Evolutionary conservation across 1,140 invertebrate species (phyloP).

Genomic region (Sycophila sp.): DNA sequence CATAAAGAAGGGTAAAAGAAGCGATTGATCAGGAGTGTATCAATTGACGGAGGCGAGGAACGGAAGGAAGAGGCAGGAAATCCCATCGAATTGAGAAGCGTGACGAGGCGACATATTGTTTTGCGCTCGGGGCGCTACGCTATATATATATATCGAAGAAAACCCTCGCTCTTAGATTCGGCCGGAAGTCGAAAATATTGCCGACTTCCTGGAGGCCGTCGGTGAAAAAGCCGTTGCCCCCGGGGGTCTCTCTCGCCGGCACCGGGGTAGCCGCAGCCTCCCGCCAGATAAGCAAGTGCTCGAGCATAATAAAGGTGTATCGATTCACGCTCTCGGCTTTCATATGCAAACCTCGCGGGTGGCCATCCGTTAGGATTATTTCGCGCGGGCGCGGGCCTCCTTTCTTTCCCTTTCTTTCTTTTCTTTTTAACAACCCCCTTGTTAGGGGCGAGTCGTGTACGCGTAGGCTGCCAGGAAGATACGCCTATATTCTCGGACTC

Average conservation of each 20-base stretch:
- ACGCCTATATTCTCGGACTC: too few species aligned
- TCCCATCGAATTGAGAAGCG: slow-evolving; percentile 45
- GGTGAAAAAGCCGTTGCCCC: neutral
- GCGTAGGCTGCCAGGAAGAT: too few species aligned
- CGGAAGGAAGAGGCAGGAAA: slow-evolving; percentile 32
- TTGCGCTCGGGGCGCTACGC: slow-evolving; percentile 47
- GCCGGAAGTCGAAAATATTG: slow-evolving; percentile 63
- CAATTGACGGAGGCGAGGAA: neutral
- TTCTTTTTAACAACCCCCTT: neutral
- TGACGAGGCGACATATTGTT: slow-evolving; percentile 62
- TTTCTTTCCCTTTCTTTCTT: neutral
- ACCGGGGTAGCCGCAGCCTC: slow-evolving; percentile 41
- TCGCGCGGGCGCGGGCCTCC: slow-evolving; percentile 41
- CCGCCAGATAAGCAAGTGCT: slow-evolving; percentile 66
- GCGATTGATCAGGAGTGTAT: neutral
- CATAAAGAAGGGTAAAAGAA: too few species aligned
- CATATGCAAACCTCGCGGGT: slow-evolving; percentile 64
- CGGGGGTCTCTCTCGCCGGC: neutral
- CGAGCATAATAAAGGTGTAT: slow-evolving; percentile 64
- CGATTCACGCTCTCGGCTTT: slow-evolving; percentile 58
- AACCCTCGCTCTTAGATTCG: slow-evolving; percentile 36
- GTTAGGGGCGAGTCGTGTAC: too few species aligned
- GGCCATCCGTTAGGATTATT: slow-evolving; percentile 66
- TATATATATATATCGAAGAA: neutral
- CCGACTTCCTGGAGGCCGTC: slow-evolving; percentile 50